Conservation (phyloP, 1,140 invertebrate genomes). For the Drosophila sp. region DNA sequence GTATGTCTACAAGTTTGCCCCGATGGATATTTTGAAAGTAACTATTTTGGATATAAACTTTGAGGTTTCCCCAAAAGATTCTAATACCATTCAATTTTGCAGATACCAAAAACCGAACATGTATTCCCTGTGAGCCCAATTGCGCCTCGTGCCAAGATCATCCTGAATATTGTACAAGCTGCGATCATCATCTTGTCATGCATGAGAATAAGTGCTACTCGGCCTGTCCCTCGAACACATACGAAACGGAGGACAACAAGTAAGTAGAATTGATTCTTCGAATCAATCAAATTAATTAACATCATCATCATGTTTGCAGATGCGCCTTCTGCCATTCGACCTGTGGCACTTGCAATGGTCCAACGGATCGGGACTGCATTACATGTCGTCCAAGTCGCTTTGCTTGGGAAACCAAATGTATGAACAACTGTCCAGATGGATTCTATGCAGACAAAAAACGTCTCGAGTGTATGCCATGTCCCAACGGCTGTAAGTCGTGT, state of each 20-base stretch:
- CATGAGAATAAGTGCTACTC: conserved; percentile 91
- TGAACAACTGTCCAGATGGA: conserved; percentile 88
- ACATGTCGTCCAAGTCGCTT: conserved; percentile 88
- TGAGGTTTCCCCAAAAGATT: conserved; percentile 20
- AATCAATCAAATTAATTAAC: not conserved
- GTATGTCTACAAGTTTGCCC: conserved; percentile 93
- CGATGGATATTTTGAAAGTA: conserved; percentile 93
- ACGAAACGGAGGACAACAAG: conserved; percentile 92
- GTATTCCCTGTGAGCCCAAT: conserved; percentile 91
- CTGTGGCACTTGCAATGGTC: conserved; percentile 92
- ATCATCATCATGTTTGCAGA: conserved; percentile 62
- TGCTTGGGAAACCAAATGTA: conserved; percentile 87
- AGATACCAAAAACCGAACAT: conserved; percentile 86
- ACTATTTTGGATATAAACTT: conserved; percentile 44
- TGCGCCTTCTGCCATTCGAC: conserved; percentile 90
- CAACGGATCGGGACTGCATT: conserved; percentile 90
- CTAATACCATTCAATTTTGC: not conserved
- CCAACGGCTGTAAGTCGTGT: conserved; percentile 89
- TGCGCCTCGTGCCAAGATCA: conserved; percentile 92
- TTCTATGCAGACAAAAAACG: conserved; percentile 90
- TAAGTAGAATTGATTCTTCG: conserved; percentile 67
- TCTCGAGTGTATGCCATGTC: conserved; percentile 89
- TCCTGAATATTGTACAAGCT: conserved; percentile 91
- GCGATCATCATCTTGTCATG: conserved; percentile 92
- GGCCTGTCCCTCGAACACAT: conserved; percentile 91